A percentile compares a stretch with the other conserved stretches of the same genome.
These are phyloP conservation scores for Alethe castanea DNA, from an alignment of 2,113 vertebrate species.

Conservation along the genomic window DNA sequence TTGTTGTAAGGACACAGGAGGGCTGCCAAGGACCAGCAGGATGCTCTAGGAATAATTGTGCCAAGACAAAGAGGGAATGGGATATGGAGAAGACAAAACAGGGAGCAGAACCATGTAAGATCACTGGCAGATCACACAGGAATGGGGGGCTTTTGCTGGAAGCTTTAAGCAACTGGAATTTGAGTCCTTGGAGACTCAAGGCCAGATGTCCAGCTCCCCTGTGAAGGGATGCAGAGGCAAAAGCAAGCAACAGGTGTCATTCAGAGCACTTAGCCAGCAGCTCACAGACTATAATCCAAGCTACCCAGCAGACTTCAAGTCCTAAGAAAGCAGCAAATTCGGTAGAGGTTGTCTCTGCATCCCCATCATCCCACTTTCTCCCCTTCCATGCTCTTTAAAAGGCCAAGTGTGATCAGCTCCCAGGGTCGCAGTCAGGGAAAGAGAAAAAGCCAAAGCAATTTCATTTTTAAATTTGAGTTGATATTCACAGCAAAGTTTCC, in stretches of 20 bases:
- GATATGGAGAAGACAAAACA: background rate
- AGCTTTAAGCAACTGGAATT: background rate
- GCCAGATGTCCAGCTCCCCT: background rate
- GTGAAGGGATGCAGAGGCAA: background rate
- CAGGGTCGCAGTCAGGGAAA: background rate
- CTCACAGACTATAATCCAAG: background rate
- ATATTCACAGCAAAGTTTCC: background rate
- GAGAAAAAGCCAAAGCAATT: constrained; percentile 8
- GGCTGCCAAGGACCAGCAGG: background rate
- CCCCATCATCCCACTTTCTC: background rate
- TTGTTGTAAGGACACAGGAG: background rate
- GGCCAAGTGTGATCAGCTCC: background rate
- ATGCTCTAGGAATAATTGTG: background rate
- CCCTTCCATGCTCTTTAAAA: background rate
- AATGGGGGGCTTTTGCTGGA: background rate
- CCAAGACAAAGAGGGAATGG: background rate
- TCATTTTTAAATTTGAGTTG: background rate
- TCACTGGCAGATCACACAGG: background rate
- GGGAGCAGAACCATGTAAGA: background rate
- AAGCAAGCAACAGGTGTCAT: background rate
- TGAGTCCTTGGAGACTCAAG: background rate
- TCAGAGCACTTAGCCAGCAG: background rate
- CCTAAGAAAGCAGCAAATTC: background rate
- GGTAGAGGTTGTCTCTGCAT: background rate
- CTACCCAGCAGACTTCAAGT: background rate